Evolutionary conservation across 2,888 invertebrate genomes (phyloP).

Genomic region (Macrosoma leucophasiata): DNA sequence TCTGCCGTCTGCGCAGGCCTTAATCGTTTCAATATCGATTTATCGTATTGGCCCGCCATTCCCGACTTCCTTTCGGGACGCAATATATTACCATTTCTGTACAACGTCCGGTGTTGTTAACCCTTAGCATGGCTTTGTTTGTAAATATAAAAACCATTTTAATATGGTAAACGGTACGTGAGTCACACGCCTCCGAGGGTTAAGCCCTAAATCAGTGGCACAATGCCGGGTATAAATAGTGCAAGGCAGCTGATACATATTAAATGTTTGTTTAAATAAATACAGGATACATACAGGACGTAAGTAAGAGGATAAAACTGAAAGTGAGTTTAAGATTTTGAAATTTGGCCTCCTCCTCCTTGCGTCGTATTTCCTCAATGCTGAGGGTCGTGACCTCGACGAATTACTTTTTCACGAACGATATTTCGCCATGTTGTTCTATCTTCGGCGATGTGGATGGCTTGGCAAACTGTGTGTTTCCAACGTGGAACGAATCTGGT

Average conservation of each 20-base stretch:
- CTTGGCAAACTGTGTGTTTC: no score
- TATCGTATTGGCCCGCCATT: constrained; percentile 33
- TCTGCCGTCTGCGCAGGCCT: constrained; percentile 8
- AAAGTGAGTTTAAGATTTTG: no score
- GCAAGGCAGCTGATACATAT: constrained; percentile 22
- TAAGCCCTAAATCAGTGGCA: no score
- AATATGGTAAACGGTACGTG: constrained; percentile 54
- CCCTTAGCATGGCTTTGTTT: constrained; percentile 55
- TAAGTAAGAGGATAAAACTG: no score
- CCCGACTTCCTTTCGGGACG: constrained; percentile 43
- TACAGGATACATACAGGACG: constrained; percentile 1
- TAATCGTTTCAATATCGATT: constrained; percentile 32
- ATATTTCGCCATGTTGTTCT: no score
- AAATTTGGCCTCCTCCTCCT: no score
- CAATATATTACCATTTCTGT: constrained; percentile 46
- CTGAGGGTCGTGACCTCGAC: no score
- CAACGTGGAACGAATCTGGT: no score
- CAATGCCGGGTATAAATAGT: constrained; percentile 26
- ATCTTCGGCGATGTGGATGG: no score
- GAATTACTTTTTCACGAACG: no score
- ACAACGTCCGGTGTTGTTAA: constrained; percentile 59
- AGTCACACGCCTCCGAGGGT: constrained; percentile 33
- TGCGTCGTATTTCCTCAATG: no score
- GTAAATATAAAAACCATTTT: constrained; percentile 56
- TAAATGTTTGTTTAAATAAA: neutral